Evolutionary conservation across 2,888 invertebrate genomes (phyloP), one percentile per base, ranked within the genome.

Genomic region (Nemotelus nigrinus): DNA sequence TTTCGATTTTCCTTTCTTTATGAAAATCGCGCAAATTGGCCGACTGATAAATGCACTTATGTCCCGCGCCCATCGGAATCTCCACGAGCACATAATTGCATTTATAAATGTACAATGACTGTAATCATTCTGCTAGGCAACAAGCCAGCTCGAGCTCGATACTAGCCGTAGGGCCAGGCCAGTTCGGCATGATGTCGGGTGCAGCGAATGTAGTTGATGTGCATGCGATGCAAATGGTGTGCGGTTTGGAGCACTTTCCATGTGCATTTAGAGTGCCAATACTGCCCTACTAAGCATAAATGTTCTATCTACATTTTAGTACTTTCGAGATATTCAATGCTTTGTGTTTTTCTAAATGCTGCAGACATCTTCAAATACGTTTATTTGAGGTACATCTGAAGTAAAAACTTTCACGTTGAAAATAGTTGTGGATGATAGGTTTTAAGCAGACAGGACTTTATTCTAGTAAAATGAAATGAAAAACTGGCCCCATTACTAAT

Each of bases 81-180:
- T 63, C 60, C 63, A 50, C 48, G 25, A 25, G 70, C 70, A 70
- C 70, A 60, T 74, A 74, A 74, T 74, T 60, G 74, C 74, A 74
- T 74, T 60, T 60, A 74, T 74, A 74, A 70, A 74, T 74, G 74
- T 48, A 60, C 74, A 74, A 74, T 74, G 60, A 44, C 74, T 60
- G 74, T 63, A 74, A 74, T 74, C 63, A 74, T 50, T 63, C 74
- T 43, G 60, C 60, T 60, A 74, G 70, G 60, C 74, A 74, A 60
- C 60, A 74, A 74, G 70, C 70, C 70, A 72, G 48, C n/a, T 39
- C n/a, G 68, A 25, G 25, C 25, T 25, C 57, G 39, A 5, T 39
- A 57, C 25, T 5, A 58, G 58, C 5, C 5, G 58, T 39, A 10
- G 1, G 1, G 58, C 58, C n/a, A 10, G 53, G 53, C 8, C 53